Evolutionary conservation across 2,797 vertebrate species (phyloP), one percentile per base, ranked within the genome.

Genomic region (Taenioides sp.): DNA sequence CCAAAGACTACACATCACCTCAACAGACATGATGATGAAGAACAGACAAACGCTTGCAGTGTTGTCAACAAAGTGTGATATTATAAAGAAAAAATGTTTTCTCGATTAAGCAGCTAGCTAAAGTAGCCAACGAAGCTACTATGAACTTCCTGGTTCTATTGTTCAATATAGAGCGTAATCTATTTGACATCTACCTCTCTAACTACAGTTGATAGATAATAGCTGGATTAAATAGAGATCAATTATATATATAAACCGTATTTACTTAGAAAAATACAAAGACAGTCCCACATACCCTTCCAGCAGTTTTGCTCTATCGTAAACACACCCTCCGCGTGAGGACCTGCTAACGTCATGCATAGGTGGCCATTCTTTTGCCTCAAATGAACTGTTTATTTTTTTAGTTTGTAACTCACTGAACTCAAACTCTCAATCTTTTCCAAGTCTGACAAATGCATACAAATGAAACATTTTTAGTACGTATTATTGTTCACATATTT

Each of bases 321-420:
- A 91, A 92, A 92, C 89, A 90, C 89, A 74, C 87, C 87, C 80
- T 87, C 18, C 40, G 7, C 0, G 16, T 31, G 1, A 89, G 73
- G 89, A 88, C 88, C 89, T 11, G 2, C 2, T 17, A 1, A 77
- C 82, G 76, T 84, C 68, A 87, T 74, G 70, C 73, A 67, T 61
- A 84, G 89, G 67, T 80, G 81, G 28, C 81, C 20, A 0, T 2
- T 5, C 70, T 1, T 7, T 73, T 57, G 90, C 91, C 88, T 74
- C 0, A 71, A 3, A 28, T 71, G 34, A 67, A 88, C 28, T 7
- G 6, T 65, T 52, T 18, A 7, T 17, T 28, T 17, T 25, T 49
- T 59, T 0, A 23, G 22, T 10, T 14, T 12, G 18, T 5, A 2
- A 0, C 0, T 1, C 17, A 7, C 65, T 1, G n/a, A 60, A 65